These are phyloP conservation scores for Eupithecia dodoneata DNA, from an alignment of 2,888 invertebrate genomes.

Conservation along the genomic window DNA sequence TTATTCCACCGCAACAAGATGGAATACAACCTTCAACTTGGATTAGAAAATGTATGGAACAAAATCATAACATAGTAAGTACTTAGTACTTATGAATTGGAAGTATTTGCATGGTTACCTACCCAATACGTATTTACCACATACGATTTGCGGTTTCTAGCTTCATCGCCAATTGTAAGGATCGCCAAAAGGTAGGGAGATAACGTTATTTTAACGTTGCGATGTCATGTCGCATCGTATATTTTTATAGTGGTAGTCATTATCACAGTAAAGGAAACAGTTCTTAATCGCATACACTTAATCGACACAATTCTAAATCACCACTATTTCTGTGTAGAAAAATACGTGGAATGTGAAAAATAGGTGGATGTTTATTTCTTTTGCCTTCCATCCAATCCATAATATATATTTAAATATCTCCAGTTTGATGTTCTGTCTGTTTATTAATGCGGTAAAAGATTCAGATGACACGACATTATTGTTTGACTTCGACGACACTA, in stretches of 20 bases:
- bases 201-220: not conserved
- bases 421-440: slow-evolving; percentile 10
- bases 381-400: not conserved
- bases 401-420: not conserved
- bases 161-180: not conserved
- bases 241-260: not conserved
- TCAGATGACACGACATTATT: slow-evolving; percentile 13
- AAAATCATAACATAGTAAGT: not conserved
- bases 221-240: not conserved
- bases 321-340: not conserved
- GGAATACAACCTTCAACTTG: not conserved
- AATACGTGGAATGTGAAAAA: not conserved
- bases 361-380: too few species aligned
- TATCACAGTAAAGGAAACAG: not conserved
- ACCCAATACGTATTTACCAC: not conserved
- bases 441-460: slow-evolving; percentile 7
- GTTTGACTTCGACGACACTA: slow-evolving; percentile 56
- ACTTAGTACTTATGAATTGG: not conserved
- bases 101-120: not conserved
- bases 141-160: not conserved
- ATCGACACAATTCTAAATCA: not conserved
- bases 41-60: slow-evolving; percentile 6
- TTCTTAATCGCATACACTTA: not conserved
- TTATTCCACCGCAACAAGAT: slow-evolving; percentile 20
- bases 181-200: not conserved